Percentiles rank a stretch among this genome's conserved stretches.
Evolutionary conservation across 2,797 vertebrate species (phyloP).

Genomic region (Pogoniulus pusillus): DNA sequence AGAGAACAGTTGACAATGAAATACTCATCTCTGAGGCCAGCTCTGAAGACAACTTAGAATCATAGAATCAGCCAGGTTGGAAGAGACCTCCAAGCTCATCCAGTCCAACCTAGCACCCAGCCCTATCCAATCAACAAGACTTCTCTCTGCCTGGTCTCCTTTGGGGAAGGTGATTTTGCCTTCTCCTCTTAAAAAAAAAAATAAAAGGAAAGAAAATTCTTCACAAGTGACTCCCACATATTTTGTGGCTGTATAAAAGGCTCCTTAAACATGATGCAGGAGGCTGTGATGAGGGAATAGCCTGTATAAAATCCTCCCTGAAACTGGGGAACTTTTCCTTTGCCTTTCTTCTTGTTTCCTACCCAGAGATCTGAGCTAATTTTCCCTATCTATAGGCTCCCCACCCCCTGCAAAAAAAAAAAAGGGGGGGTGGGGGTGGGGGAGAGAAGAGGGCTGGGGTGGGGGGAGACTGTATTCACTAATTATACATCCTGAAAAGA

Average conservation of each 20-base stretch:
- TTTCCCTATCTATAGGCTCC: slow-evolving; percentile 66
- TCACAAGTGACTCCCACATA: neutral
- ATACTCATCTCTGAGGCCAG: neutral
- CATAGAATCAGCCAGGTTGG: too few species aligned
- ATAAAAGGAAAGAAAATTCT: neutral
- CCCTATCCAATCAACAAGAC: too few species aligned
- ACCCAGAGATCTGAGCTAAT: slow-evolving; percentile 69
- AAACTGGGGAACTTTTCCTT: slow-evolving; percentile 53
- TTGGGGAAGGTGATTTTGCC: neutral
- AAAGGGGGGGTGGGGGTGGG: accelerated
- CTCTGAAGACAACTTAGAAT: neutral
- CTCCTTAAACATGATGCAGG: neutral
- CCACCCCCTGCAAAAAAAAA: slow-evolving; percentile 28
- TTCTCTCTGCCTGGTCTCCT: neutral
- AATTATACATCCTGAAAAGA: slow-evolving; percentile 86
- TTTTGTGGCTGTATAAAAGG: neutral
- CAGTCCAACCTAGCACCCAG: too few species aligned
- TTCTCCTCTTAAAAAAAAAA: neutral
- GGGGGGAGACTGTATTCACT: slow-evolving; percentile 71
- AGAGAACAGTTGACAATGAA: neutral
- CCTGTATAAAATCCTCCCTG: neutral
- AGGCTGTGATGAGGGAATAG: neutral
- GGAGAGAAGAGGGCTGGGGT: neutral
- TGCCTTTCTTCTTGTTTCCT: slow-evolving; percentile 68
- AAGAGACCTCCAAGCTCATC: too few species aligned